These are phyloP conservation scores for Acleris emargana DNA, from an alignment of 2,888 invertebrate genomes.

Conservation along the genomic window DNA sequence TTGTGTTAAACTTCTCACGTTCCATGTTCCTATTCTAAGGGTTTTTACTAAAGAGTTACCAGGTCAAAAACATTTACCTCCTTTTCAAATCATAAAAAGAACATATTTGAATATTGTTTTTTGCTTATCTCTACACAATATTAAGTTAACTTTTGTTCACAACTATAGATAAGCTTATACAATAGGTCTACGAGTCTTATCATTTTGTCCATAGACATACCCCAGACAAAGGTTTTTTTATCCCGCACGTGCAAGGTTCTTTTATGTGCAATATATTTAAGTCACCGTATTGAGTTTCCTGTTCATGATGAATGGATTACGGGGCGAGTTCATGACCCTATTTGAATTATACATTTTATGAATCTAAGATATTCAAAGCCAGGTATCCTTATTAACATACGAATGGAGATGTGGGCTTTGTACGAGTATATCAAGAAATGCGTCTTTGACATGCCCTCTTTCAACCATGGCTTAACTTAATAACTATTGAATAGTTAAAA, in stretches of 20 bases:
- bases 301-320: slow-evolving; percentile 25
- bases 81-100: no score
- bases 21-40: not conserved
- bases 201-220: slow-evolving; percentile 9
- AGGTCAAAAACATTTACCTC: no score
- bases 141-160: no score
- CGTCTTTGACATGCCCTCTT: no score
- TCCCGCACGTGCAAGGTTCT: slow-evolving; percentile 30
- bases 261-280: slow-evolving; percentile 15
- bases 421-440: no score
- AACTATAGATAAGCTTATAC: slow-evolving; percentile 3
- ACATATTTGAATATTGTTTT: no score
- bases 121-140: no score
- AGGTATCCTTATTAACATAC: no score
- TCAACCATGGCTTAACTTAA: no score
- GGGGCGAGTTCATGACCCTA: slow-evolving; percentile 34
- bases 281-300: slow-evolving; percentile 28
- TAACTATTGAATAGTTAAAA: no score
- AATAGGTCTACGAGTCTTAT: slow-evolving; percentile 1
- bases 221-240: slow-evolving; percentile 21
- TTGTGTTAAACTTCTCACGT: not conserved
- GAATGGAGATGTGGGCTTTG: no score
- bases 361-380: not conserved
- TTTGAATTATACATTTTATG: slow-evolving; percentile 17
- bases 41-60: not conserved